These are phyloP conservation scores for Bagarius yarrelli DNA, from an alignment of 2,113 vertebrate genomes.

Conservation along the genomic window DNA sequence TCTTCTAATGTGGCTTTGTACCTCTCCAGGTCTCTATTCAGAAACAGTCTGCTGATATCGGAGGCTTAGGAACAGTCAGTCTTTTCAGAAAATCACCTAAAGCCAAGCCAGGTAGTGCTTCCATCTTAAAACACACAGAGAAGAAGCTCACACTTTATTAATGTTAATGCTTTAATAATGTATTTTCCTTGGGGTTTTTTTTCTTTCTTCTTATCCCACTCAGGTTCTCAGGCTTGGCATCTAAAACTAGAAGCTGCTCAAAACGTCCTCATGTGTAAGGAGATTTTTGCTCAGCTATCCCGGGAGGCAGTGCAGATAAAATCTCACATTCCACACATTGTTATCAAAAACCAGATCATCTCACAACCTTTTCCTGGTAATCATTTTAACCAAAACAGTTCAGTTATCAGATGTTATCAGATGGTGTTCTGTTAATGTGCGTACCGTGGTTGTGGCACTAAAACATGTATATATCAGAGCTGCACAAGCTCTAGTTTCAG, in stretches of 20 bases:
- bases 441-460: no score
- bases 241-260: slow-evolving; percentile 91
- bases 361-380: slow-evolving; percentile 95
- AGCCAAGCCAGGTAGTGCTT: slow-evolving; percentile 79
- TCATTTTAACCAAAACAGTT: not conserved
- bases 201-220: not conserved
- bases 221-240: slow-evolving; percentile 91
- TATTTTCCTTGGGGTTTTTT: no score
- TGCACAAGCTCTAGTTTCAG: no score
- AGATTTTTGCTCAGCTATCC: slow-evolving; percentile 96
- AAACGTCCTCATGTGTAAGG: slow-evolving; percentile 94
- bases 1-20: not conserved
- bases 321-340: slow-evolving; percentile 96
- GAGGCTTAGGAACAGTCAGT: slow-evolving; percentile 90
- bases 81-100: slow-evolving; percentile 87
- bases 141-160: not conserved
- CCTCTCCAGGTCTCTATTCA: slow-evolving; percentile 90
- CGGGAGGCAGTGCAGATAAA: slow-evolving; percentile 98
- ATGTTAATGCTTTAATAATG: not conserved
- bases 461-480: no score
- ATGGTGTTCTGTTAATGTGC: not conserved
- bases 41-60: slow-evolving; percentile 94
- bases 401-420: not conserved
- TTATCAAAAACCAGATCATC: slow-evolving; percentile 98
- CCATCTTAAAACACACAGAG: not conserved